Base-by-base conservation (phyloP, 2,888 invertebrate genomes). In the Hypomecis punctinalis region DNA sequence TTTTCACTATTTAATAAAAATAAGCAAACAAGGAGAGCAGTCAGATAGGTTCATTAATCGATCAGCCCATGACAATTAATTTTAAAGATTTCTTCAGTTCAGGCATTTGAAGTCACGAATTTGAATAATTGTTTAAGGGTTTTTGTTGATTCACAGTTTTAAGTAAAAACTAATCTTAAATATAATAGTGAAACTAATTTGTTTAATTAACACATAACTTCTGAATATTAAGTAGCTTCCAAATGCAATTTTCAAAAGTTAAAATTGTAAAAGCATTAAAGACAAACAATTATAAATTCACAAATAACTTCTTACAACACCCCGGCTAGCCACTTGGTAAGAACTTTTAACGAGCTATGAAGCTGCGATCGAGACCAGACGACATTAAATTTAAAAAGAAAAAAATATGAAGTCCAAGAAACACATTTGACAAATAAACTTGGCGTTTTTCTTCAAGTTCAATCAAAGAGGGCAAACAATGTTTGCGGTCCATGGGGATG, bases 391-490 rank as follows among this genome's bases (percentile, higher is more conserved):
- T 69, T 68, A 67, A 39, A 58, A 63, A 48, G 70, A 70, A 66
- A 23, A 67, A 47, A 10, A 35, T 49, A 67, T 55, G 64, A 72
- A 78, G 80, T 84, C 83, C 82, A 63, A 66, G 55, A 53, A 61
- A 49, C 79, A 82, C 76, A 81, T 82, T 85, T 85, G 83, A 83
- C 71, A 79, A 84, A 85, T 83, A 78, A 75, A 65, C 76, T 77
- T 82, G 49, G 36, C n/a, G 7, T 56, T 82, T 58, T 63, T 82
- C 84, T 86, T 84, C 77, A 83, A 88, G 86, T 88, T 85, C 89
- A 90, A 90, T 90, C 89, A 89, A 83, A 84, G 84, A 87, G 81
- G 83, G 86, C 84, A 88, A 89, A 90, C 85, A 89, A 76, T 77
- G 49, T 74, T 78, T 73, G 77, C 75, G 78, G 80, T 77, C 79